Percentiles rank a stretch among this genome's conserved stretches.
Evolutionary conservation across 1,140 invertebrate genomes (phyloP).

Genomic region (Drosophila lacteicornis): DNA sequence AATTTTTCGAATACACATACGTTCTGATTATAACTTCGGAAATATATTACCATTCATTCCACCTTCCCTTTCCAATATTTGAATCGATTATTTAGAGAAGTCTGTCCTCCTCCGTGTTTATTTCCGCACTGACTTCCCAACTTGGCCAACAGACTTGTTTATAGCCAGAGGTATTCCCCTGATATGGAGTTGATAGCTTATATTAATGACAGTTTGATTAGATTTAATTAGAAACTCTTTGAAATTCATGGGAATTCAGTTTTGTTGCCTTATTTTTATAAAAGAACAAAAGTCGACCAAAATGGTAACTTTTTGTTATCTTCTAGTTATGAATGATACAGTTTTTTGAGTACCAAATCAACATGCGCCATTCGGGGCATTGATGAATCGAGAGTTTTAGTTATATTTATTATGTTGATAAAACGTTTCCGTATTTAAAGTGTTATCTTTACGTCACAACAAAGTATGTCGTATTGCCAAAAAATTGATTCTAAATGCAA

Average conservation of each 20-base stretch:
- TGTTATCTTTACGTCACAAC: constrained; percentile 12
- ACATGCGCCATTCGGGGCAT: constrained; percentile 21
- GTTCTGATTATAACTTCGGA: background rate
- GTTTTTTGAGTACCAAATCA: constrained; percentile 17
- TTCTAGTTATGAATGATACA: constrained; percentile 20
- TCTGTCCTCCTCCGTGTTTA: constrained; percentile 1
- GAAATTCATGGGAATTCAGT: constrained; percentile 25
- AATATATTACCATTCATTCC: constrained; percentile 22
- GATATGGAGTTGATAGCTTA: constrained; percentile 19
- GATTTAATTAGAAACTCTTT: constrained; percentile 38
- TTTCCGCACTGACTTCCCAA: constrained; percentile 13
- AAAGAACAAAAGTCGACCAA: background rate
- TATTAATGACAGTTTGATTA: constrained; percentile 49
- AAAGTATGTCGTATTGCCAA: too few species aligned
- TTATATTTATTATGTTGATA: constrained; percentile 10
- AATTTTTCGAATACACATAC: background rate
- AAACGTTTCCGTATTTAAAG: constrained; percentile 10
- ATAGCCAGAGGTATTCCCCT: constrained; percentile 18
- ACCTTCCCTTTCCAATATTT: background rate
- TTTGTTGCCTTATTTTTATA: constrained; percentile 1
- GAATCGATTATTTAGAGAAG: background rate
- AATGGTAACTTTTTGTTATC: constrained; percentile 20
- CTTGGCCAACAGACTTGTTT: background rate
- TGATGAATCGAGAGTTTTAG: constrained; percentile 10
- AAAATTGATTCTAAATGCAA: background rate